Conservation (phyloP, 2,888 invertebrate species). For the Pemphredon lugubris region DNA sequence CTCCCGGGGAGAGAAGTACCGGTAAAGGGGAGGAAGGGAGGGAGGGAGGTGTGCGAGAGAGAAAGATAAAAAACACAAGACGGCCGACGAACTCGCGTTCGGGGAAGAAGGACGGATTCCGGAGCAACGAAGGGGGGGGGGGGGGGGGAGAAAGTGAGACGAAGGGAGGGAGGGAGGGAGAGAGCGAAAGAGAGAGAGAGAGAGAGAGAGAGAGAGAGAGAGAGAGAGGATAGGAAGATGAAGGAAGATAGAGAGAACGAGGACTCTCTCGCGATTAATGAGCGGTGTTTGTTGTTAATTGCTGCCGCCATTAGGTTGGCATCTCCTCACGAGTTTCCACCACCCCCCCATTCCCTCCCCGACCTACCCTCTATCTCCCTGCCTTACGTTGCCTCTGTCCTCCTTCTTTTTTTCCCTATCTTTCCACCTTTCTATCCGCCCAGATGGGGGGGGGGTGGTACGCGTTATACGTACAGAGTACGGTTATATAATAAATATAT, state of each 20-base stretch:
- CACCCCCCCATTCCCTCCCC: conserved; percentile 20
- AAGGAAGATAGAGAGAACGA: conserved; percentile 53
- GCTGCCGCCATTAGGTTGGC: conserved; percentile 81
- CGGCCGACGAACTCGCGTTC: conserved; percentile 1
- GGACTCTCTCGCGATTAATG: conserved; percentile 79
- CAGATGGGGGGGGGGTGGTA: conserved; percentile 15
- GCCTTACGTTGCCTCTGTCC: conserved; percentile 30
- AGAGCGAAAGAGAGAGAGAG: conserved; percentile 24
- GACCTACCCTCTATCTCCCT: conserved; percentile 15
- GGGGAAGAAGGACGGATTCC: conserved; percentile 31
- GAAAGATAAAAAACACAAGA: conserved; percentile 46
- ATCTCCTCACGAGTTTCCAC: conserved; percentile 70
- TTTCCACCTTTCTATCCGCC: conserved; percentile 41
- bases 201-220: conserved; percentile 24
- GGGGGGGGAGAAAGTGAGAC: no score
- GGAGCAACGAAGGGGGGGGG: conserved; percentile 49
- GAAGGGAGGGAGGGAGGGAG: no score
- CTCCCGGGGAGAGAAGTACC: conserved; percentile 45
- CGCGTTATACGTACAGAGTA: background rate
- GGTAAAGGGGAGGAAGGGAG: conserved; percentile 34
- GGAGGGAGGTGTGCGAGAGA: conserved; percentile 34
- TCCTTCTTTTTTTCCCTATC: conserved; percentile 37
- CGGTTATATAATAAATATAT: conserved; percentile 42
- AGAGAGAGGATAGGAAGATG: conserved; percentile 15
- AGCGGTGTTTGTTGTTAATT: conserved; percentile 82